Percentiles rank a stretch among this genome's conserved stretches.
These are phyloP conservation scores for Diglossa cyanea DNA, from an alignment of 2,797 vertebrate genomes.

Conservation along the genomic window DNA sequence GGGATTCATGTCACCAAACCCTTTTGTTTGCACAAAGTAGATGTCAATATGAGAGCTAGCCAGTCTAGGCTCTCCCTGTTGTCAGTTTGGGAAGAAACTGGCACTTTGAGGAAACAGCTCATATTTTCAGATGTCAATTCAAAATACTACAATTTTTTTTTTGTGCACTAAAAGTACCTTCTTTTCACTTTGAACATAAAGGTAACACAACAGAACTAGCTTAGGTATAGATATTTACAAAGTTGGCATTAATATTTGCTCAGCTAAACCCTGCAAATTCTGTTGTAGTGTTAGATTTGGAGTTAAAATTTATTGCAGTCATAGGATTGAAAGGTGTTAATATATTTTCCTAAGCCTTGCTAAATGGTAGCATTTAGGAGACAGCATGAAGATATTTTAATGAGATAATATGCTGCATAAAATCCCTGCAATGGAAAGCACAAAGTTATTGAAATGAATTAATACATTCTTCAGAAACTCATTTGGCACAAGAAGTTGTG, in stretches of 20 bases:
- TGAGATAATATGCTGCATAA: rapidly evolving
- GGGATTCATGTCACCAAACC: neutral
- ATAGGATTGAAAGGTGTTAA: neutral
- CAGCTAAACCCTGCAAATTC: neutral
- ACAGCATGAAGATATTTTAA: neutral
- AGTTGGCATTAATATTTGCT: neutral
- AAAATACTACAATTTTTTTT: neutral
- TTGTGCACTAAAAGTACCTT: neutral
- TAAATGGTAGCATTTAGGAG: neutral
- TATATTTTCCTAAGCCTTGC: neutral
- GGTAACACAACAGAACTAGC: neutral
- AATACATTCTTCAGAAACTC: neutral
- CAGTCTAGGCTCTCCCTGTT: neutral
- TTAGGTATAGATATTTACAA: neutral
- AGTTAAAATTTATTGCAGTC: neutral
- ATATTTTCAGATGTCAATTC: neutral
- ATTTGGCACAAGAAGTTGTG: neutral
- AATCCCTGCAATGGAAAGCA: neutral
- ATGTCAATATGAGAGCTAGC: neutral
- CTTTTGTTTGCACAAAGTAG: neutral
- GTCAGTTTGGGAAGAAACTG: neutral
- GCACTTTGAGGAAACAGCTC: neutral
- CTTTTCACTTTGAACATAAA: neutral
- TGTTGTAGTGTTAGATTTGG: neutral
- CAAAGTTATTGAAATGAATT: neutral